Base-by-base conservation (phyloP, 2,113 vertebrate species). In the Syngnathus scovelli region DNA sequence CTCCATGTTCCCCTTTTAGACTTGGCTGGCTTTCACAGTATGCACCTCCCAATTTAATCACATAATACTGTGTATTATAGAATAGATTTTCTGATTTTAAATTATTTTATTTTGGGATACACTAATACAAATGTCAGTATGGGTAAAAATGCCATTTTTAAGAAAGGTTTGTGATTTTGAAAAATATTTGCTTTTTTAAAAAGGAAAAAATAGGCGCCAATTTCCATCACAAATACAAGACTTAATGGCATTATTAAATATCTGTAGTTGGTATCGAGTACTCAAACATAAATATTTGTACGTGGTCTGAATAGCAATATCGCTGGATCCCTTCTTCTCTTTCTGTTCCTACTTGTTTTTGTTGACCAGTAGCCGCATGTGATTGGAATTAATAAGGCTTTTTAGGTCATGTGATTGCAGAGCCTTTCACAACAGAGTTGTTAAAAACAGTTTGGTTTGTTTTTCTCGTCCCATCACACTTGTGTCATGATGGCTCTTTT, bases 1-100 rank as follows among this genome's bases (percentile, higher is more conserved):
- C 88, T 90, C 91, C 91, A 90, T 93, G 91, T 89, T 93, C 90
- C 91, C 61, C 4, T 36, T 36, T 70, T 48, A 23, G 18, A 66
- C 12, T 12, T 61, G 10, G 63, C 6, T 5, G 39, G 46, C 52
- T 59, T 46, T 63, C 11, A 63, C 10, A 16, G 27, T 27, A 58
- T 15, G 27, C 55, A 58, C 21, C 36, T 4, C 33, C 13, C 27
- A 12, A 36, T 16, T 33, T 58, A 58, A 36, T 33, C 55, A 33
- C 27, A 15, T 5, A 15, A 33, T 18, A 2, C 13, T 46, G 15
- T 46, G 15, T 16, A 16, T 16, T 48, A 16, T 4, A 18, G 46
- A 16, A 10, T 43, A 43, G 41, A 48, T 3, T 18, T 48, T 48
- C 3, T 1, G 4, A 48, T 48, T 16, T 48, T 18, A 18, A 18